These are phyloP conservation scores for Nezara viridula DNA, from an alignment of 2,888 invertebrate genomes.

Conservation along the genomic window DNA sequence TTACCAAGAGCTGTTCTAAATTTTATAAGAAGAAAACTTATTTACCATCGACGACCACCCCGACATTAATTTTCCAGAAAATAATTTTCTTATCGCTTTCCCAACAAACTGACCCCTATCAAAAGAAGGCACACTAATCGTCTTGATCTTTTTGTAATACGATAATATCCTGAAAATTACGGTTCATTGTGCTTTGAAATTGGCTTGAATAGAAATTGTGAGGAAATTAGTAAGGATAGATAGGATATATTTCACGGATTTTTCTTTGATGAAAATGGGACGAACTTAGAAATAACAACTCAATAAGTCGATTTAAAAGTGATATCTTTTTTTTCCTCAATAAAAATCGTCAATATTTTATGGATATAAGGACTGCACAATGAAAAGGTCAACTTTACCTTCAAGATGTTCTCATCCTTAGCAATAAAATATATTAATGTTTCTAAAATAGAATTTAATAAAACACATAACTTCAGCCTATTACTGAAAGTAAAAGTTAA, in stretches of 20 bases:
- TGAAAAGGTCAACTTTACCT: too few relatives aligned
- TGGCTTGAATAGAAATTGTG: conserved; percentile 16
- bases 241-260: conserved; percentile 30
- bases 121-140: background rate
- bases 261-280: conserved; percentile 14
- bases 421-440: too few relatives aligned
- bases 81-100: conserved; percentile 31
- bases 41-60: conserved; percentile 1
- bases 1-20: background rate
- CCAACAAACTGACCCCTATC: conserved; percentile 10
- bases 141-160: conserved; percentile 17
- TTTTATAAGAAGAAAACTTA: conserved; percentile 32
- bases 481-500: too few relatives aligned
- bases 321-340: background rate
- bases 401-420: too few relatives aligned
- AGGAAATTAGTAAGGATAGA: background rate
- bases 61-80: background rate
- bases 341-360: background rate
- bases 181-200: conserved; percentile 22
- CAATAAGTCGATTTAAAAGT: background rate
- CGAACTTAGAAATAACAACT: background rate
- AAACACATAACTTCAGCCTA: too few relatives aligned
- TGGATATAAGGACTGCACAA: too few relatives aligned
- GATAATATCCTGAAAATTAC: conserved; percentile 35
- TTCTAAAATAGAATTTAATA: too few relatives aligned